Evolutionary conservation across 2,888 invertebrate genomes (phyloP).

Genomic region (Camptogramma bilineatum): DNA sequence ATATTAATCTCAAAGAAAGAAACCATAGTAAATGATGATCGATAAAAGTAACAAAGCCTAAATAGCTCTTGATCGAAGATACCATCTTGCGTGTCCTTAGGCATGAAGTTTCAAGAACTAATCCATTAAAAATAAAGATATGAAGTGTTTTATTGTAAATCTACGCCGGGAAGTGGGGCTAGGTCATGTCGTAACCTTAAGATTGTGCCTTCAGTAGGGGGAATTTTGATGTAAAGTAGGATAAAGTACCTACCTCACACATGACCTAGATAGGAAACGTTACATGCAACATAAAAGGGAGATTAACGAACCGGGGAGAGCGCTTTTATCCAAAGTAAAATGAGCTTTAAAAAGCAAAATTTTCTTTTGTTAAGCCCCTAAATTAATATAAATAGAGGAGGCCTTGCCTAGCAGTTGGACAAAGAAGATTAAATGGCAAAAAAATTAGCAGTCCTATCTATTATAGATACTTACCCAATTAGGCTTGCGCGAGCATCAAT

Average conservation of each 20-base stretch:
- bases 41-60: background rate
- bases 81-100: constrained; percentile 15
- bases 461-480: too few relatives aligned
- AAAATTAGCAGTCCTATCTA: too few relatives aligned
- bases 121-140: constrained; percentile 27
- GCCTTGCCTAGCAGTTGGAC: too few relatives aligned
- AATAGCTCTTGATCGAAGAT: background rate
- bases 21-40: background rate
- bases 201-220: constrained; percentile 30
- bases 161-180: constrained; percentile 54
- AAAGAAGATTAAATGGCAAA: too few relatives aligned
- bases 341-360: background rate
- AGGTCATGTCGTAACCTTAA: constrained; percentile 69
- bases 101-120: constrained; percentile 29
- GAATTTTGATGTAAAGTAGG: constrained; percentile 50
- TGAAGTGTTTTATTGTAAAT: constrained; percentile 36
- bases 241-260: constrained; percentile 35
- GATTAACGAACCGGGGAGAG: constrained; percentile 26
- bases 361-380: too few relatives aligned
- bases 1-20: background rate
- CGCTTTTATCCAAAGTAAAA: background rate
- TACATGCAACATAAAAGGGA: constrained; percentile 26
- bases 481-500: too few relatives aligned
- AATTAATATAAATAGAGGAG: too few relatives aligned
- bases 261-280: constrained; percentile 53